Evolutionary conservation across 1,140 invertebrate species (phyloP), one percentile per base, ranked within the genome.

Genomic region (Drepana arcuata): DNA sequence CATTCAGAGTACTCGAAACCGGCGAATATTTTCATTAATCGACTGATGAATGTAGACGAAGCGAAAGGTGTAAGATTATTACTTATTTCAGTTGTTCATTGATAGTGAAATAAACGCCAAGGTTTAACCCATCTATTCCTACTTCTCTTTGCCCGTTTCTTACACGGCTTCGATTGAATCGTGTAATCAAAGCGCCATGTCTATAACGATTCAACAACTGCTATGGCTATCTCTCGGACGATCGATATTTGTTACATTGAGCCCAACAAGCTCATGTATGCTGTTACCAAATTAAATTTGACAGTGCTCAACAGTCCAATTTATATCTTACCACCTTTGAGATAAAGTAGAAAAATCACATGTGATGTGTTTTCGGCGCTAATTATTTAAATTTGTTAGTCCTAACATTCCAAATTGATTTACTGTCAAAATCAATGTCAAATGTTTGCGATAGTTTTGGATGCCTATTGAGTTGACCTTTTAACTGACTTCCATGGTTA

Each of bases 101-200:
- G n/a, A n/a, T n/a, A n/a, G n/a, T n/a, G n/a, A n/a, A n/a, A n/a
- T n/a, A n/a, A n/a, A n/a, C n/a, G n/a, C n/a, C n/a, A n/a, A n/a
- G n/a, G n/a, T n/a, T n/a, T n/a, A n/a, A n/a, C n/a, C n/a, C n/a
- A n/a, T n/a, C n/a, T n/a, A n/a, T n/a, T n/a, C n/a, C n/a, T n/a
- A n/a, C n/a, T n/a, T n/a, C n/a, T n/a, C n/a, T n/a, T n/a, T n/a
- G n/a, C n/a, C n/a, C n/a, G n/a, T n/a, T n/a, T n/a, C n/a, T n/a
- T n/a, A 61, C 63, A 64, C 64, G 57, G 59, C 54, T 66, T 53
- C 54, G 70, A 72, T 73, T 67, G 60, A 80, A 78, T 70, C 71
- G 59, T 67, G 52, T 71, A 78, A 81, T 81, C 77, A 78, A 72
- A 69, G 67, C 69, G 42, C 57, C 72, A 62, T 77, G 75, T 80